Base-by-base conservation (phyloP, 2,888 invertebrate species). In the Tinea semifulvella region DNA sequence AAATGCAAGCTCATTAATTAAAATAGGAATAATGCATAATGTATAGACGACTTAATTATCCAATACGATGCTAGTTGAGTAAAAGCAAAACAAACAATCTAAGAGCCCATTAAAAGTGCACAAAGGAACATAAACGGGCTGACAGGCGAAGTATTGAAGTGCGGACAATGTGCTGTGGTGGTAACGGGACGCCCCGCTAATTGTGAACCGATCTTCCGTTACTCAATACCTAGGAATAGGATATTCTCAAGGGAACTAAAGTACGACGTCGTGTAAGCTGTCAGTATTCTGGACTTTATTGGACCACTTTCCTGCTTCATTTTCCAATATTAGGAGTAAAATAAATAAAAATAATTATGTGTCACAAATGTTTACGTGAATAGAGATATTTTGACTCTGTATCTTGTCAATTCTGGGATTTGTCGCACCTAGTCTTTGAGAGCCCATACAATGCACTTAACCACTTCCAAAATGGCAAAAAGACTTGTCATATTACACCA, bases 111-210 rank as follows among this genome's bases (percentile, higher is more conserved):
- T 71, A 69, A 64, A 56, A 65, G 59, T 59, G 57, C 63, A 74
- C 73, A 74, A 74, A 72, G 75, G 71, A 59, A 63, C 63, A 68
- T 68, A 66, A 69, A 63, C 60, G 61, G 17, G 27, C 19, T 25
- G 28, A 31, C 42, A 18, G 16, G 59, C 56, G 55, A 58, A 61
- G 68, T 68, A 69, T 63, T 65, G 69, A 63, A 61, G 67, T 22
- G 19, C 47, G 63, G 66, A 77, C 76, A 75, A 73, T 71, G 69
- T 59, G 62, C 56, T 55, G 42, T 14, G 31, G 18, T 25, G 55
- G 67, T 77, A 80, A 79, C 77, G 76, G 76, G 67, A 76, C 68
- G 56, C 57, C 65, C 60, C 57, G 70, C 76, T 76, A 70, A 79
- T 77, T 75, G 68, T 69, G 71, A 71, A 68, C 64, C 58, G 60